Evolutionary conservation across 37 sponge, comb jelly and placozoan species (phyloP).

Genomic region (Halisarca cf. caerulea): DNA sequence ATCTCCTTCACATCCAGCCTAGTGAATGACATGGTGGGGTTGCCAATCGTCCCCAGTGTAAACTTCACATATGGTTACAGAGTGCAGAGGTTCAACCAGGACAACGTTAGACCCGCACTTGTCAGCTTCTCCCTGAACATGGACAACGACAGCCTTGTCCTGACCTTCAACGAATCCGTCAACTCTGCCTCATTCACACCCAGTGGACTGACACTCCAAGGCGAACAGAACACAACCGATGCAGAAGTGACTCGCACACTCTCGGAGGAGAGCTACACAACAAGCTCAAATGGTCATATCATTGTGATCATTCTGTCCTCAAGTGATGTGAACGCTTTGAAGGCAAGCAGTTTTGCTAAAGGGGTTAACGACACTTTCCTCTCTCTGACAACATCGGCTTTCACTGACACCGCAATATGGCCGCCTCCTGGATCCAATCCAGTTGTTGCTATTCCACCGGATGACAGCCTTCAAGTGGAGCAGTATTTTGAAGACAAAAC

Average conservation of each 20-base stretch:
- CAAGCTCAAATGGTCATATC: slow-evolving; percentile 40
- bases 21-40: slow-evolving; percentile 75
- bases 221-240: slow-evolving; percentile 46
- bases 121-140: slow-evolving; percentile 64
- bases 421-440: slow-evolving; percentile 53
- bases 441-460: slow-evolving; percentile 47
- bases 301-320: slow-evolving; percentile 46
- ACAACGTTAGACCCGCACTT: slow-evolving; percentile 57
- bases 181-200: slow-evolving; percentile 57
- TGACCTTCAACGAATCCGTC: slow-evolving; percentile 91
- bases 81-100: slow-evolving; percentile 58
- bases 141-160: slow-evolving; percentile 51
- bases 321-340: slow-evolving; percentile 68
- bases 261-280: slow-evolving; percentile 41
- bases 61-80: slow-evolving; percentile 56
- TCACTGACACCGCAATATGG: slow-evolving; percentile 79
- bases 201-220: slow-evolving; percentile 78
- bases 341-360: slow-evolving; percentile 82
- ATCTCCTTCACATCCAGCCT: slow-evolving; percentile 74
- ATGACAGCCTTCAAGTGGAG: slow-evolving; percentile 35
- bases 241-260: slow-evolving; percentile 42
- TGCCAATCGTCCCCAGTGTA: slow-evolving; percentile 44
- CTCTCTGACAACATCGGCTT: slow-evolving; percentile 40
- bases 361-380: slow-evolving; percentile 67
- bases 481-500: slow-evolving; percentile 58